Evolutionary conservation across 2,113 vertebrate species (phyloP).

Genomic region (Sphaerodactylus townsendi): DNA sequence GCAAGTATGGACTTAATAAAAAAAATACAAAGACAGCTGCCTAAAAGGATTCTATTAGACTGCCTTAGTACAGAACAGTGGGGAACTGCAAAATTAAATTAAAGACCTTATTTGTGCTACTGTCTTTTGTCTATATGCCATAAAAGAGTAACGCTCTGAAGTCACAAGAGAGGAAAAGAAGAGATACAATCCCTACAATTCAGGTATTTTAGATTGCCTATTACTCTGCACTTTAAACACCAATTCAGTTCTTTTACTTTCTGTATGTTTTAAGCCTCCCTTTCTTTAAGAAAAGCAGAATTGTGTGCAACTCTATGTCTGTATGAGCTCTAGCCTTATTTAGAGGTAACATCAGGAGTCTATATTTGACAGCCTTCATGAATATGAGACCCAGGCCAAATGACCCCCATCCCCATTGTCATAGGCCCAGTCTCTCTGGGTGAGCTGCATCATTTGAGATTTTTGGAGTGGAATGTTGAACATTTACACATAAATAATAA

Average conservation of each 20-base stretch:
- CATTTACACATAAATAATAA: too few species aligned
- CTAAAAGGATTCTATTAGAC: slow-evolving; percentile 81
- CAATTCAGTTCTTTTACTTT: neutral
- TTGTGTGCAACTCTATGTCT: too few species aligned
- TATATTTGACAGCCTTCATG: too few species aligned
- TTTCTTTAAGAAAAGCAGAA: too few species aligned
- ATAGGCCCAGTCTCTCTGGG: too few species aligned
- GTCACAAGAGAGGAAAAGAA: neutral
- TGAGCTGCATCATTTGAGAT: too few species aligned
- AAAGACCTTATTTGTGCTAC: slow-evolving; percentile 46
- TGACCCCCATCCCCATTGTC: too few species aligned
- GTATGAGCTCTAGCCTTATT: too few species aligned
- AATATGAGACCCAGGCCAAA: too few species aligned
- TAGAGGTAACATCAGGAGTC: too few species aligned
- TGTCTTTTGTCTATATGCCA: slow-evolving; percentile 56
- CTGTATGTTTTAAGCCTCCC: neutral
- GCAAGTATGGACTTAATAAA: slow-evolving; percentile 84
- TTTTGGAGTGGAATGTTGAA: too few species aligned
- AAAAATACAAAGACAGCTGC: slow-evolving; percentile 74
- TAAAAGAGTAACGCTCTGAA: slow-evolving; percentile 32
- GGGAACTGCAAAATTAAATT: slow-evolving; percentile 73
- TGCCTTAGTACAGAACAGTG: slow-evolving; percentile 76
- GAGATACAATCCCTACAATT: slow-evolving; percentile 32
- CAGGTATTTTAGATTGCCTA: slow-evolving; percentile 20
- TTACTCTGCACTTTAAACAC: slow-evolving; percentile 18